Conservation (phyloP, 1,140 invertebrate genomes). For the Nomia melanderi region DNA sequence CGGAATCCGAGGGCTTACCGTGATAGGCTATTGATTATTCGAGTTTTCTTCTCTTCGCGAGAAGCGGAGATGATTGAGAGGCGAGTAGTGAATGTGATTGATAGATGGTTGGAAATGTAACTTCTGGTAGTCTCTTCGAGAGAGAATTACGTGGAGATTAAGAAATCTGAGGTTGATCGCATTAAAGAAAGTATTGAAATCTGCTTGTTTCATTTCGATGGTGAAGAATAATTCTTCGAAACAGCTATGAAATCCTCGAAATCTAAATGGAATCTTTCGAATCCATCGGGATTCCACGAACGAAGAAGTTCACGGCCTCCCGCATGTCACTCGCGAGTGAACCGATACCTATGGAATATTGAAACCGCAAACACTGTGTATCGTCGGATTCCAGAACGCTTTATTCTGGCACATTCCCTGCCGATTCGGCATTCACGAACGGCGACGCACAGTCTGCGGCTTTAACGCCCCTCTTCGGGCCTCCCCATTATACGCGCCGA, state of each 20-base stretch:
- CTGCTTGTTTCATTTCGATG: not conserved
- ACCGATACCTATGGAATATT: constrained; percentile 11
- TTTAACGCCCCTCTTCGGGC: constrained; percentile 9
- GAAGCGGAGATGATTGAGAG: no score
- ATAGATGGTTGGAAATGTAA: no score
- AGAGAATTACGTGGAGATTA: no score
- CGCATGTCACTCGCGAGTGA: constrained; percentile 23
- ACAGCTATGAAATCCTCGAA: not conserved
- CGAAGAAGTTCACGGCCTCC: not conserved
- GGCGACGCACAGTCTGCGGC: not conserved
- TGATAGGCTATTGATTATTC: no score
- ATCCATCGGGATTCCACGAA: constrained; percentile 12
- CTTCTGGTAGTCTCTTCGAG: no score
- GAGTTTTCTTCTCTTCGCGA: no score
- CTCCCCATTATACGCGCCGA: constrained; percentile 16
- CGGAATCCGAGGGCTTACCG: no score
- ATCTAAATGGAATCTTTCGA: not conserved
- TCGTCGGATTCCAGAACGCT: constrained; percentile 21
- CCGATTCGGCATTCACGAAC: not conserved
- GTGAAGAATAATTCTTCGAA: not conserved
- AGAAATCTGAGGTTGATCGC: no score
- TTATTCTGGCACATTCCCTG: constrained; percentile 22
- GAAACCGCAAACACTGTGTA: constrained; percentile 34
- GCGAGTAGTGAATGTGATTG: no score
- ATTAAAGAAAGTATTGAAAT: no score